Evolutionary conservation across 2,888 invertebrate species (phyloP).

Genomic region (Cerceris ruficornis): DNA sequence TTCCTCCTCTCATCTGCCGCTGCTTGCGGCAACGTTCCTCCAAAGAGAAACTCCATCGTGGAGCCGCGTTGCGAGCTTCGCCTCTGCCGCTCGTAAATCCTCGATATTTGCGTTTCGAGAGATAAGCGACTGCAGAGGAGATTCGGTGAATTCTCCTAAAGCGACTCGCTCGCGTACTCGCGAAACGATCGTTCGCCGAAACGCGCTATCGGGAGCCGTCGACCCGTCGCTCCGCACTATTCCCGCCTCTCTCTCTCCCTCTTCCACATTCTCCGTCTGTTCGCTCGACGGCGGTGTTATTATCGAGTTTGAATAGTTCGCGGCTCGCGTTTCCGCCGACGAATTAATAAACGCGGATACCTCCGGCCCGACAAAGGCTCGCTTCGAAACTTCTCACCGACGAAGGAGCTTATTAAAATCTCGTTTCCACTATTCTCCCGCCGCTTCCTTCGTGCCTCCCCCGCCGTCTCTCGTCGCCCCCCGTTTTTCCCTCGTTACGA

Average conservation of each 20-base stretch:
- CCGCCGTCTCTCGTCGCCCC: background rate
- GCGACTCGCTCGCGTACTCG: background rate
- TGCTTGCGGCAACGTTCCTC: background rate
- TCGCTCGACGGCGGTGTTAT: conserved; percentile 4
- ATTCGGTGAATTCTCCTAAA: background rate
- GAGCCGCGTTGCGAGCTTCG: no score
- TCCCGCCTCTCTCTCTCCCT: background rate
- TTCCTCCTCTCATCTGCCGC: conserved; percentile 1
- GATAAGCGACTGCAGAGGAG: no score
- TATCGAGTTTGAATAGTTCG: conserved; percentile 15
- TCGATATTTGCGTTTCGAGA: no score
- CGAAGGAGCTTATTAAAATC: background rate
- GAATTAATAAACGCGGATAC: conserved; percentile 15
- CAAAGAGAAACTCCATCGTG: no score
- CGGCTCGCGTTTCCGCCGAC: background rate
- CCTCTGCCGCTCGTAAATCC: no score
- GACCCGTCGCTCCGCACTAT: no score
- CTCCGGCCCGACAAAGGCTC: background rate
- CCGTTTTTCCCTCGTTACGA: background rate
- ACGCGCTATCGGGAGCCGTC: no score
- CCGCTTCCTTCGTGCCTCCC: background rate
- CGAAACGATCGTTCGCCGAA: background rate
- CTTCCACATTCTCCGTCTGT: conserved; percentile 5
- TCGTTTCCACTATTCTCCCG: background rate
- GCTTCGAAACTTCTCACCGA: background rate